Percentiles rank a stretch among this genome's conserved stretches.
These are phyloP conservation scores for Smutsia temminckii DNA, from an alignment of 2,797 vertebrate species.

Conservation along the genomic window DNA sequence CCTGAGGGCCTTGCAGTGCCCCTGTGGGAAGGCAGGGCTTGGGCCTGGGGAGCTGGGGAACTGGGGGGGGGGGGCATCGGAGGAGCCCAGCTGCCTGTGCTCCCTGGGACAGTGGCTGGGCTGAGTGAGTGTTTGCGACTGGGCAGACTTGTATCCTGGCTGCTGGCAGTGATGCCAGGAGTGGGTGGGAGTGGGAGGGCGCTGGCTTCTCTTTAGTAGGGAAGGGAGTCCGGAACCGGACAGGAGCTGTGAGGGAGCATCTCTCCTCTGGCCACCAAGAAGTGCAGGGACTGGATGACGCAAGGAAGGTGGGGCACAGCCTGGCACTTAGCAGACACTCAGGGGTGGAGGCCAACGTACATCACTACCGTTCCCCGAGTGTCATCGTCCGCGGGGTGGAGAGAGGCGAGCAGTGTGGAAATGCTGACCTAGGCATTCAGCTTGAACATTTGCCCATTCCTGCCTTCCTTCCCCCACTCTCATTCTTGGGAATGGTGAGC, in stretches of 20 bases:
- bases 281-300: background rate
- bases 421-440: background rate
- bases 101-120: background rate
- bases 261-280: background rate
- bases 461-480: too few species aligned
- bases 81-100: background rate
- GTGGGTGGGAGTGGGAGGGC: background rate
- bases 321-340: background rate
- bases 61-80: too few species aligned
- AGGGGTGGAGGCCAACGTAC: background rate
- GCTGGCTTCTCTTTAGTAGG: background rate
- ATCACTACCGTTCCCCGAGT: rapidly evolving
- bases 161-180: background rate
- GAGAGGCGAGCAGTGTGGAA: rapidly evolving
- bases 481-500: background rate
- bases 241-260: background rate
- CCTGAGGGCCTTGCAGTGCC: background rate
- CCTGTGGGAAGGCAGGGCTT: background rate
- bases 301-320: background rate
- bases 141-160: too few species aligned
- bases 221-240: background rate
- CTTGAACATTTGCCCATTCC: background rate
- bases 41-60: background rate
- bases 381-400: too few species aligned
- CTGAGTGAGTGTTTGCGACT: background rate